Base-by-base conservation (phyloP, 2,113 vertebrate species). In the Onychorhynchus coronatus region DNA sequence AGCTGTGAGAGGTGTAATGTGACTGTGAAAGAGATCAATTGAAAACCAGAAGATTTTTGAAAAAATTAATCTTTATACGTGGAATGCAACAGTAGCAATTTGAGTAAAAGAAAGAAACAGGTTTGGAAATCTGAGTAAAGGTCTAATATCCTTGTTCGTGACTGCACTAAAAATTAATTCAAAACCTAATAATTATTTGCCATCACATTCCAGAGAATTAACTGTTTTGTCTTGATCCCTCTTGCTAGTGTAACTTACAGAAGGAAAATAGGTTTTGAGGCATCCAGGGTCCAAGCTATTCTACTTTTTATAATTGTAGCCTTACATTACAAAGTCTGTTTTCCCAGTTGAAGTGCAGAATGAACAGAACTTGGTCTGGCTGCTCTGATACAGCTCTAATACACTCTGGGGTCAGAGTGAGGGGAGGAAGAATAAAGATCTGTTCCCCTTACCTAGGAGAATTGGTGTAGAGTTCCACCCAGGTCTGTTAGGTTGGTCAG, bases 191-290 rank as follows among this genome's bases (percentile, higher is more conserved):
- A 87, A 71, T 77, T 30, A 49, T 86, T 84, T 89, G 14, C 44
- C 22, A 53, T 33, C 5, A 19, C 9, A 39, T 78, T 75, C 17
- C 42, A 53, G 39, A 70, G 28, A 33, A 41, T n/a, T 41, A 65
- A n/a, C 27, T 62, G 4, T 41, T 90, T 68, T 74, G 42, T 22
- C 33, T 55, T 72, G 5, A 25, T 89, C 17, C 74, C 19, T 81
- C 12, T 59, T 65, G 8, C 7, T 87, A 28, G 16, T 33, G 19
- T 73, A 55, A 27, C 1, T 46, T 55, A 6, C 0, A 1, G 33
- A 61, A 35, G 56, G 18, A 41, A 82, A 53, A n/a, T 2, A 27
- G 4, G 3, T 37, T 63, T 65, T 75, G 44, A 78, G 46, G 20
- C 9, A n/a, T 41, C 28, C 15, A n/a, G 30, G 27, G 10, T 9